phyloP scores from a whole-genome alignment of 2,797 vertebrate species.

The Pangasius macronema region DNA sequence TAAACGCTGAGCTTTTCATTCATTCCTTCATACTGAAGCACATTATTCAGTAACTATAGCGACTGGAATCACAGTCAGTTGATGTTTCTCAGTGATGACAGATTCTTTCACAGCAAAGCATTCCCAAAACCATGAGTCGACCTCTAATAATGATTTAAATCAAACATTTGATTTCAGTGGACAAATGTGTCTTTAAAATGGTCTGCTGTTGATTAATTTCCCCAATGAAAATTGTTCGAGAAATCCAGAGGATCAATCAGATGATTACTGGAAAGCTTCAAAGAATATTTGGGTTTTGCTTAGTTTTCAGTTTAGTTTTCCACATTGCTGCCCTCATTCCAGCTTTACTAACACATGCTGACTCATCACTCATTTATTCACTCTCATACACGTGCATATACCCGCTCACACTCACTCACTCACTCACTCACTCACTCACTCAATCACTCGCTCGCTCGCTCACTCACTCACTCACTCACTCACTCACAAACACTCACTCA shows the following conservation, averaged over 20 bases:
- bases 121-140: not conserved
- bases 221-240: not conserved
- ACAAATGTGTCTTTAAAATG: not conserved
- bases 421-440: not conserved
- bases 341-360: not conserved
- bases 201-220: not conserved
- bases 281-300: not conserved
- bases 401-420: not conserved
- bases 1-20: not conserved
- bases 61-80: not conserved
- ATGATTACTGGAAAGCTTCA: not conserved
- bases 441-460: not conserved
- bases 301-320: not conserved
- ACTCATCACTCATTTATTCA: not conserved
- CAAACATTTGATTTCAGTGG: not conserved
- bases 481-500: not conserved
- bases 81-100: conserved; percentile 2
- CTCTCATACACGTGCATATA: not conserved
- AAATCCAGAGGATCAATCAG: not conserved
- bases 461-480: not conserved
- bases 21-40: not conserved
- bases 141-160: not conserved
- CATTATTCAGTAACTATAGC: not conserved
- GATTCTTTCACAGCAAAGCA: not conserved
- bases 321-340: not conserved